Evolutionary conservation across 2,888 invertebrate species (phyloP).

Genomic region (Netelia fuscicornis): DNA sequence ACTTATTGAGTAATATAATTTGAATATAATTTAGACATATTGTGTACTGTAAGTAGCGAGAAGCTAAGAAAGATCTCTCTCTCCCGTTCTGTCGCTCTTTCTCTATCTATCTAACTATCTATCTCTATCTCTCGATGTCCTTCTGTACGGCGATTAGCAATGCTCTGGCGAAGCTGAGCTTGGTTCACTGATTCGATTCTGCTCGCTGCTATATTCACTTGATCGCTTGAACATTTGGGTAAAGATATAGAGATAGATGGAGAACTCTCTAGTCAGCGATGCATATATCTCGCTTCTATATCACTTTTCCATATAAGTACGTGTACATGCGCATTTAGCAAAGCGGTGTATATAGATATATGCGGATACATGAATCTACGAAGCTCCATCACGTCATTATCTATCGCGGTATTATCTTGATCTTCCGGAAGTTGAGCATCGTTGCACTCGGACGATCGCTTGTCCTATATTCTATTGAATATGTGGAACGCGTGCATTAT

Average conservation of each 20-base stretch:
- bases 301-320: background rate
- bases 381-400: conserved; percentile 36
- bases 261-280: conserved; percentile 46
- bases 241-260: conserved; percentile 48
- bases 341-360: background rate
- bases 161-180: conserved; percentile 59
- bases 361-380: conserved; percentile 1
- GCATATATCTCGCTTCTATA: conserved; percentile 18
- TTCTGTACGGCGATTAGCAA: conserved; percentile 62
- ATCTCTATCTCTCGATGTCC: conserved; percentile 23
- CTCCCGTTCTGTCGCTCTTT: no score
- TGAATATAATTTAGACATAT: no score
- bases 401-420: conserved; percentile 63
- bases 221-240: conserved; percentile 55
- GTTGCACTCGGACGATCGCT: conserved; percentile 57
- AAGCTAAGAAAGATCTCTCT: no score
- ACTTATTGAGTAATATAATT: no score
- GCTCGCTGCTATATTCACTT: conserved; percentile 54
- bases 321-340: background rate
- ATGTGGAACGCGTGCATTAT: conserved; percentile 66
- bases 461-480: conserved; percentile 66
- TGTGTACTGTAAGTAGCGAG: no score
- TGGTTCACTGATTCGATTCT: conserved; percentile 57
- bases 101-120: no score
- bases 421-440: conserved; percentile 68